Conservation (phyloP, 2,113 vertebrate genomes). For the Hippocampus mohnikei region DNA sequence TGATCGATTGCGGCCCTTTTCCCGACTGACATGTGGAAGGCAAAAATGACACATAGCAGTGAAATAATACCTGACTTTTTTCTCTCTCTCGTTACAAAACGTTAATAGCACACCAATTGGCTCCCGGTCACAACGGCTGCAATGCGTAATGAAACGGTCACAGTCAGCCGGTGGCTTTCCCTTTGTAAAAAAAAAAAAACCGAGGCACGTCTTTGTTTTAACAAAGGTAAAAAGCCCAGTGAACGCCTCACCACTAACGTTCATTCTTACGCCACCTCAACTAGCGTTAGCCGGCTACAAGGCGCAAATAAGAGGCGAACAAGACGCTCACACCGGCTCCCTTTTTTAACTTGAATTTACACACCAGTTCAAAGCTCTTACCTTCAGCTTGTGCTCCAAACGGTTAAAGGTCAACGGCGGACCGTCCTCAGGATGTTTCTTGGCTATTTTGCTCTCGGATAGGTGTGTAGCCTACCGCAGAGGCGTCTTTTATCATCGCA, state of each 20-base stretch:
- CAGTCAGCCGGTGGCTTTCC: not conserved
- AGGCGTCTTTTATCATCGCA: slow-evolving; percentile 78
- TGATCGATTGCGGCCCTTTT: not conserved
- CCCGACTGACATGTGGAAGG: not conserved
- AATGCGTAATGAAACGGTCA: slow-evolving; percentile 4
- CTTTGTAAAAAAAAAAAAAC: not conserved
- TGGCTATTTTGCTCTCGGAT: slow-evolving; percentile 50
- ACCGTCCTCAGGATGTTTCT: slow-evolving; percentile 43
- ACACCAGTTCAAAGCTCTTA: slow-evolving; percentile 62
- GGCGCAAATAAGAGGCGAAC: slow-evolving; percentile 63
- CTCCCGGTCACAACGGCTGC: slow-evolving; percentile 3
- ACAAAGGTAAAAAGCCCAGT: slow-evolving; percentile 12
- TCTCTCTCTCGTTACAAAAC: not conserved
- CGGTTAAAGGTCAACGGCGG: slow-evolving; percentile 41
- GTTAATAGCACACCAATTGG: not conserved
- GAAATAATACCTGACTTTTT: not conserved
- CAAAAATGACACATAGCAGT: not conserved
- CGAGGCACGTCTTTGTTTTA: slow-evolving; percentile 22
- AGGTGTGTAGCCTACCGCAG: slow-evolving; percentile 70
- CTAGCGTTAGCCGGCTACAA: slow-evolving; percentile 60
- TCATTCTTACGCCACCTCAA: slow-evolving; percentile 47
- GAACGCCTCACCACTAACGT: slow-evolving; percentile 16
- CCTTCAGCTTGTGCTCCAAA: slow-evolving; percentile 62
- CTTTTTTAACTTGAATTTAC: slow-evolving; percentile 54
- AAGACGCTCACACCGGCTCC: slow-evolving; percentile 51